A percentile compares a stretch with the other conserved stretches of the same genome.
Evolutionary conservation across 2,888 invertebrate genomes (phyloP).

Genomic region (Ophion costatus): DNA sequence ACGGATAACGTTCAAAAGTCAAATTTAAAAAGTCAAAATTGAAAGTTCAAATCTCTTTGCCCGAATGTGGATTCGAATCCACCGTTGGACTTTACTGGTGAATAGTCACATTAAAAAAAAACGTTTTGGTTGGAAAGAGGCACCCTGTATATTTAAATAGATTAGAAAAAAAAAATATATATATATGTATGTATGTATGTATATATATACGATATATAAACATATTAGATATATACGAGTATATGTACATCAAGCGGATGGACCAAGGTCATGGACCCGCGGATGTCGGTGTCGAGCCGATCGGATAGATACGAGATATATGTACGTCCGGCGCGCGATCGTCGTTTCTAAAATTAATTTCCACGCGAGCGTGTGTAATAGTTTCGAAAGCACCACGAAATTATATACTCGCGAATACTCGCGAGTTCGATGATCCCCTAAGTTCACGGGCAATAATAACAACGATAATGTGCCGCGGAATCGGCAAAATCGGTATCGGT

Average conservation of each 20-base stretch:
- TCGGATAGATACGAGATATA: constrained; percentile 61
- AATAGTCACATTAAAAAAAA: too few relatives aligned
- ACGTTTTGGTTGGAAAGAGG: too few relatives aligned
- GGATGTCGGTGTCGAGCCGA: constrained; percentile 56
- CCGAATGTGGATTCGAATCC: too few relatives aligned
- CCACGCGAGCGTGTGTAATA: constrained; percentile 19
- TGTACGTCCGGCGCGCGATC: constrained; percentile 48
- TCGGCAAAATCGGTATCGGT: background rate
- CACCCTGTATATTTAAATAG: too few relatives aligned
- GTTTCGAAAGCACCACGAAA: constrained; percentile 16
- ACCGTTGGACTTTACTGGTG: too few relatives aligned
- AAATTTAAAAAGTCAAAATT: too few relatives aligned
- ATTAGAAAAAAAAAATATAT: too few relatives aligned
- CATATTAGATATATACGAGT: too few relatives aligned
- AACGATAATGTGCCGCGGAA: background rate
- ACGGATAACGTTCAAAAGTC: too few relatives aligned
- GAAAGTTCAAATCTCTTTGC: too few relatives aligned
- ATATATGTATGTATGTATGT: too few relatives aligned
- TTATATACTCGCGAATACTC: background rate
- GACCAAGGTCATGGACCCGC: constrained; percentile 70
- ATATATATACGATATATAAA: too few relatives aligned
- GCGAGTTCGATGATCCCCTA: constrained; percentile 35
- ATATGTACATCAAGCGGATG: constrained; percentile 5
- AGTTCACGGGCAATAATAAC: constrained; percentile 48
- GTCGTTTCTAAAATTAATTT: constrained; percentile 69